A percentile compares a stretch with the other conserved stretches of the same genome.
These are phyloP conservation scores for Aegotheles bennettii DNA, from an alignment of 2,113 vertebrate genomes.

Conservation along the genomic window DNA sequence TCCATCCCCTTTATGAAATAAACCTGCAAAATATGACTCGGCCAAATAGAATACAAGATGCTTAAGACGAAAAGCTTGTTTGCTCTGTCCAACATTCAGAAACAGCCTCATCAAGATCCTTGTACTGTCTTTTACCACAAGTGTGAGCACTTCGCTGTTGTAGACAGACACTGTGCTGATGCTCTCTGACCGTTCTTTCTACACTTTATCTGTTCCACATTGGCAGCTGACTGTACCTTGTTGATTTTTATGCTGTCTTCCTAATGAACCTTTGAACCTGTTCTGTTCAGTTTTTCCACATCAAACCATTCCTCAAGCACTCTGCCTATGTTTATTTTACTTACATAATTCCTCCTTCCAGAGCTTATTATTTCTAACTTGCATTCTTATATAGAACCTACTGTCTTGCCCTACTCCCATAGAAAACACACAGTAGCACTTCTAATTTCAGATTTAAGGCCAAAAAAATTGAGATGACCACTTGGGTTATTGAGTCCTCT, in stretches of 20 bases:
- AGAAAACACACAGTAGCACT: neutral
- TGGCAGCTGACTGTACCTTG: neutral
- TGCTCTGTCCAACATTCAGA: neutral
- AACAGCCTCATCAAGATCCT: neutral
- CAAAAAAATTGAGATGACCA: neutral
- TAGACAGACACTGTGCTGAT: fast-evolving
- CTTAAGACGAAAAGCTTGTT: neutral
- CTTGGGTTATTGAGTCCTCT: neutral
- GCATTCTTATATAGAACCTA: neutral
- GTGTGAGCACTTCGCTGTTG: neutral
- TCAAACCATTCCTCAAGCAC: neutral
- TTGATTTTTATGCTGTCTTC: neutral
- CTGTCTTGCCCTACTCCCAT: neutral
- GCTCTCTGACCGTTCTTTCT: neutral
- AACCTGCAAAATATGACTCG: neutral
- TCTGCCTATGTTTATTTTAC: neutral
- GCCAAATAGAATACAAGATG: neutral
- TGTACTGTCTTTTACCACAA: neutral
- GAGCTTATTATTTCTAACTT: neutral
- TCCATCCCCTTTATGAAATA: neutral
- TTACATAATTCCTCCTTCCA: neutral
- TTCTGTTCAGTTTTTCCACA: neutral
- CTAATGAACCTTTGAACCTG: neutral
- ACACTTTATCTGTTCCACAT: neutral
- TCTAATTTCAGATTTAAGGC: neutral